Base-by-base conservation (phyloP, 2,888 invertebrate genomes). In the Lasioglossum zephyrum region DNA sequence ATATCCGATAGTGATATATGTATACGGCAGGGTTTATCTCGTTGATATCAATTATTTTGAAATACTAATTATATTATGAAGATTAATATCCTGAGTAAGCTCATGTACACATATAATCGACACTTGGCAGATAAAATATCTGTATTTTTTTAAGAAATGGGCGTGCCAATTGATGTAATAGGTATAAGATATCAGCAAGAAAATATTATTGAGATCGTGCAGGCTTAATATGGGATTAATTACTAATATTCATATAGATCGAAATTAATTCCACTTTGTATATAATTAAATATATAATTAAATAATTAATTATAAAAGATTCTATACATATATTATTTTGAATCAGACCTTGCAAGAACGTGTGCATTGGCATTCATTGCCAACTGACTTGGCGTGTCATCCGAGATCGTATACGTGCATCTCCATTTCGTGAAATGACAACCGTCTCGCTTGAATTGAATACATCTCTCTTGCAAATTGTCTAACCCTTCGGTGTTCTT, bases 381-480 rank as follows among this genome's bases (percentile, higher is more conserved):
- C 91, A 96, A 95, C 88, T 96, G 95, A 70, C 96, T 96, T 4
- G 97, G 97, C n/a, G 96, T 96, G 88, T 95, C 94, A 63, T 95
- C 94, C 60, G 96, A 95, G 86, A 97, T 96, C 90, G 96, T 96
- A 87, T 96, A 95, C 5, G 96, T 96, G 84, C 96, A 96, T 86
- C 97, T 95, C 97, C 97, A 97, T 91, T 97, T 97, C 81, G 97
- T 96, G 94, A 97, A 97, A 76, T 96, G 96, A 89, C 96, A 96
- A 49, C 97, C 97, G 85, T 96, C 96, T 90, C 96, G 96, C 92
- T 96, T 96, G 94, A 96, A 97, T 91, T 96, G 96, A 16, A 96
- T 96, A 93, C 97, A 97, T 77, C 96, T 95, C 88, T 96, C 96
- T 57, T 95, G 95, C 89, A 97, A 93, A 88, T 96, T 96, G 92